These are phyloP conservation scores for Muscicapa striata DNA, from an alignment of 2,797 vertebrate genomes.

Conservation along the genomic window DNA sequence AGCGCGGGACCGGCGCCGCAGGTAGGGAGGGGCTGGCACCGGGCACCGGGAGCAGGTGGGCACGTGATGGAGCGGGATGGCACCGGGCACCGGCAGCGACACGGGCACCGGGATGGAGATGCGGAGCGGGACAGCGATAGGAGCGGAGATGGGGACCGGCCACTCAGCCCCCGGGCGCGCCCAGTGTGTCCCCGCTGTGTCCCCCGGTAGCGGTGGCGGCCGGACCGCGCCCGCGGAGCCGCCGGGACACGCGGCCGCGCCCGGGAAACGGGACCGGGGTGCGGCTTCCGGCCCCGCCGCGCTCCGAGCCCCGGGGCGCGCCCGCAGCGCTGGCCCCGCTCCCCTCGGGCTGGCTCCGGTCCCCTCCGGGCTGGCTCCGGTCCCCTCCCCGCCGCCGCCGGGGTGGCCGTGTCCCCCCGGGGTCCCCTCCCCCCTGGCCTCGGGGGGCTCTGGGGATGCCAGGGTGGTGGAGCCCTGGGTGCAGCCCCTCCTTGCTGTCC, in stretches of 20 bases:
- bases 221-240: background rate
- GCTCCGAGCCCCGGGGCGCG: background rate
- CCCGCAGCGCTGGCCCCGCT: background rate
- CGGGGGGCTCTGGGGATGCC: background rate
- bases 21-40: constrained; percentile 4
- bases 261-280: background rate
- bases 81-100: background rate
- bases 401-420: no score
- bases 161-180: background rate
- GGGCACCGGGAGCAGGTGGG: background rate
- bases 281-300: constrained; percentile 12
- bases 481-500: background rate
- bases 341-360: no score
- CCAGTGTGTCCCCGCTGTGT: background rate
- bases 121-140: background rate
- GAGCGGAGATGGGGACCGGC: background rate
- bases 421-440: no score
- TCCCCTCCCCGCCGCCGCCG: no score
- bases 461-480: background rate
- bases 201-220: background rate
- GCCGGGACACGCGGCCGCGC: background rate
- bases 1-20: constrained; percentile 17
- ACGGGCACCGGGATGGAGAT: background rate
- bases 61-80: background rate
- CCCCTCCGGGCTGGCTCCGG: no score